These are phyloP conservation scores for Xenopus petersii DNA, from an alignment of 2,797 vertebrate genomes.

Conservation along the genomic window DNA sequence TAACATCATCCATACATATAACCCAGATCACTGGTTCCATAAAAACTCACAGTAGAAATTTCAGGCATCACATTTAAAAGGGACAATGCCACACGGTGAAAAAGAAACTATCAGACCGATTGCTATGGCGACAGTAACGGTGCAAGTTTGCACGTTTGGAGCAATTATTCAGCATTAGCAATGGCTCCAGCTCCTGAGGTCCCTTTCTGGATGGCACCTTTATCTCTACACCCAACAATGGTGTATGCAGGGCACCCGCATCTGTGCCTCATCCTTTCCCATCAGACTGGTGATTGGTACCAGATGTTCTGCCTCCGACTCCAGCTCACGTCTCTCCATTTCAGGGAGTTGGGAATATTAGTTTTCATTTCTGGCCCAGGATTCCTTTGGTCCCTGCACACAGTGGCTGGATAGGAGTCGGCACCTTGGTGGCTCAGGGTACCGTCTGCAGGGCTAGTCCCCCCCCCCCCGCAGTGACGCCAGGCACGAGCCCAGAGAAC, in stretches of 20 bases:
- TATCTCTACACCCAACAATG: neutral
- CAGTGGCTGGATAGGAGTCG: neutral
- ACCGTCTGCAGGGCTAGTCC: no score
- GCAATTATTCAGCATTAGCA: neutral
- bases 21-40: no score
- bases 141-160: no score
- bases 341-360: neutral
- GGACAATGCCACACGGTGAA: no score
- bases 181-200: neutral
- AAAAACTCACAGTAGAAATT: no score
- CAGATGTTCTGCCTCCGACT: neutral
- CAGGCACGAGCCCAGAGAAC: neutral
- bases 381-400: neutral
- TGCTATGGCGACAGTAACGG: no score
- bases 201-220: neutral
- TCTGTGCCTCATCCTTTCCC: neutral
- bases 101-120: no score
- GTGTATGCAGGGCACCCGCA: neutral
- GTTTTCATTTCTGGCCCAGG: neutral
- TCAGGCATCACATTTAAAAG: no score
- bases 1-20: no score
- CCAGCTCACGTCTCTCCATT: neutral
- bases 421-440: neutral
- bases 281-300: neutral
- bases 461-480: neutral